These are phyloP conservation scores for Brachionus calyciflorus DNA, from an alignment of 1,140 invertebrate species.

Conservation along the genomic window DNA sequence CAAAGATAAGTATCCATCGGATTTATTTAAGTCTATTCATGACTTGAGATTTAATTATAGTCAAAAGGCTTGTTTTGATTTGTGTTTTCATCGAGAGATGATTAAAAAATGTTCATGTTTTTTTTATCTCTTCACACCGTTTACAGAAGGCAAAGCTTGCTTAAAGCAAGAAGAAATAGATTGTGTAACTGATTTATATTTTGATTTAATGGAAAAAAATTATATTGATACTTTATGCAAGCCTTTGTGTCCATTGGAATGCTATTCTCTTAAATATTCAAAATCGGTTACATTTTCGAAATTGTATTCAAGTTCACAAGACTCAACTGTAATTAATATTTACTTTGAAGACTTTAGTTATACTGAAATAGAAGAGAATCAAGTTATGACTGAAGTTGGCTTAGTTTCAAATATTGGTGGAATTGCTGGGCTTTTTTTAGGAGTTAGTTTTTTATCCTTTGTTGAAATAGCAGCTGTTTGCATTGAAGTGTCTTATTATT, in stretches of 20 bases:
- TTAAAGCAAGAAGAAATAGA: not conserved
- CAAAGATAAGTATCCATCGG: not conserved
- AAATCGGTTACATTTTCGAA: not conserved
- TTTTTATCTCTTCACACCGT: not conserved
- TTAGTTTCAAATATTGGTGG: constrained; percentile 33
- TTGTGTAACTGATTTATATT: not conserved
- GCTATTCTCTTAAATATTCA: not conserved
- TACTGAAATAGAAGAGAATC: not conserved
- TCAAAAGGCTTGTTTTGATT: not conserved
- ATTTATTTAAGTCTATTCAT: not conserved
- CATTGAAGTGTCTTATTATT: too few species aligned
- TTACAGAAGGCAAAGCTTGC: not conserved
- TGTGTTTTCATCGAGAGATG: not conserved
- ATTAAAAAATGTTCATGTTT: not conserved
- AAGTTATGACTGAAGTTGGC: not conserved
- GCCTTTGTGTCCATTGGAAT: not conserved
- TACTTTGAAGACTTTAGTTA: not conserved
- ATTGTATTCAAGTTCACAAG: not conserved
- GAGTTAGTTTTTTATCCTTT: constrained; percentile 17
- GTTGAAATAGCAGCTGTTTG: too few species aligned
- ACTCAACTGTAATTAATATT: not conserved
- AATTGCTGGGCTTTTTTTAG: constrained; percentile 21
- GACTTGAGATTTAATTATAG: not conserved
- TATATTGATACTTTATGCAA: not conserved
- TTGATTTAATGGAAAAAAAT: not conserved